phyloP scores from a whole-genome alignment of 2,888 invertebrate species.

The Diarsia dahlii region DNA sequence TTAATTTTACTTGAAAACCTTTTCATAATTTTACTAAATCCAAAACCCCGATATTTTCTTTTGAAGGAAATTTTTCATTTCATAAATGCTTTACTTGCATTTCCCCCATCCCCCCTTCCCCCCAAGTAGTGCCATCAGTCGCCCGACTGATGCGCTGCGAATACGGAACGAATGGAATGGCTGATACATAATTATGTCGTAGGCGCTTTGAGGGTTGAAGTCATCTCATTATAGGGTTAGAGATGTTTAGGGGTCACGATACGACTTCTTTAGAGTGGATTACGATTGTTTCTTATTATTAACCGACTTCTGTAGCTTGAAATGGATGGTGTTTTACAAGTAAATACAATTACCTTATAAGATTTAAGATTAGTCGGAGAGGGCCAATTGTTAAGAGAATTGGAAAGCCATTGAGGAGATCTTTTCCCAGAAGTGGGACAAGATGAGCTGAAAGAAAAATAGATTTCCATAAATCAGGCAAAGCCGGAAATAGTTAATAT shows the following conservation, averaged over 20 bases:
- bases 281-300: neutral
- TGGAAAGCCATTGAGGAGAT: too few species aligned
- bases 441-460: too few species aligned
- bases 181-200: conserved; percentile 64
- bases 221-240: conserved; percentile 60
- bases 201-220: conserved; percentile 50
- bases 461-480: too few species aligned
- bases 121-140: conserved; percentile 53
- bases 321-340: neutral
- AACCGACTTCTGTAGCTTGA: neutral
- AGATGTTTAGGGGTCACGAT: conserved; percentile 42
- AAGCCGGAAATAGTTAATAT: too few species aligned
- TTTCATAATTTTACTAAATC: conserved; percentile 54
- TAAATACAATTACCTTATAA: too few species aligned
- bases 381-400: too few species aligned
- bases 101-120: neutral
- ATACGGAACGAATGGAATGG: conserved; percentile 42
- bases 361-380: neutral
- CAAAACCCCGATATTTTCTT: conserved; percentile 60
- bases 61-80: conserved; percentile 54
- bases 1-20: conserved; percentile 51
- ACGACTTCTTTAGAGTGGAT: neutral
- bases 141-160: conserved; percentile 20
- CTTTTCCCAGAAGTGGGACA: too few species aligned
- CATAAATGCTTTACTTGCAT: conserved; percentile 43